Base-by-base conservation (phyloP, 1,140 invertebrate species). In the Brachionus sp. region DNA sequence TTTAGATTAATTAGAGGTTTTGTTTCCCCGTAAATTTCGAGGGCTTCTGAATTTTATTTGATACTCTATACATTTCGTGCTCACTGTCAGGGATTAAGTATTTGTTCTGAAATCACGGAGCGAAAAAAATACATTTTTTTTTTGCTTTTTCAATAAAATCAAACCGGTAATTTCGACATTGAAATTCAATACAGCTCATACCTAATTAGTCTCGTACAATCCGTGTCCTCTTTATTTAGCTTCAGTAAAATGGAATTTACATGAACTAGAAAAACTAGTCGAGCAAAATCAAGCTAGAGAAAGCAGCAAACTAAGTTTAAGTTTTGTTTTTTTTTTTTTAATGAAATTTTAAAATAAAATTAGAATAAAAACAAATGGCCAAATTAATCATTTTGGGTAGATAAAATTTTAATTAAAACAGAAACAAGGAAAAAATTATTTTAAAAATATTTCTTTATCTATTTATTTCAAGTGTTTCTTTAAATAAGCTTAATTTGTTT, bases 121-220 rank as follows among this genome's bases (percentile, higher is more conserved):
- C 66, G 33, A 39, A 33, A 66, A 66, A 66, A 64, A 64, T 29
- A 2, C 29, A 9, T 13, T n/a, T 33, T 37, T 33, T 23, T 70
- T n/a, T n/a, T n/a, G n/a, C n/a, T n/a, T n/a, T 70, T 37, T 70
- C 33, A 70, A 70, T 70, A 70, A 39, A 70, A 66, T 66, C 64
- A 66, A 33, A 37, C 64, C 64, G 64, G 64, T 33, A 33, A 66
- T 66, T 66, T 66, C 3, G 25, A n/a, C 33, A 33, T 70, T 70
- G 66, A 70, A 70, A 70, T 70, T 70, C 35, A 39, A 70, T 70
- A 70, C 35, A 37, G 13, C 33, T 70, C 37, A 70, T 37, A 39
- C 35, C 66, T 70, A 70, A 70, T 70, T 70, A 70, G 66, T 39
- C 37, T 37, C 16, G 33, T 37, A 19, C 16, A 37, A 37, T 37